A percentile compares a stretch with the other conserved stretches of the same genome.
These are phyloP conservation scores for Andrena fulva DNA, from an alignment of 2,888 invertebrate genomes.

Conservation along the genomic window DNA sequence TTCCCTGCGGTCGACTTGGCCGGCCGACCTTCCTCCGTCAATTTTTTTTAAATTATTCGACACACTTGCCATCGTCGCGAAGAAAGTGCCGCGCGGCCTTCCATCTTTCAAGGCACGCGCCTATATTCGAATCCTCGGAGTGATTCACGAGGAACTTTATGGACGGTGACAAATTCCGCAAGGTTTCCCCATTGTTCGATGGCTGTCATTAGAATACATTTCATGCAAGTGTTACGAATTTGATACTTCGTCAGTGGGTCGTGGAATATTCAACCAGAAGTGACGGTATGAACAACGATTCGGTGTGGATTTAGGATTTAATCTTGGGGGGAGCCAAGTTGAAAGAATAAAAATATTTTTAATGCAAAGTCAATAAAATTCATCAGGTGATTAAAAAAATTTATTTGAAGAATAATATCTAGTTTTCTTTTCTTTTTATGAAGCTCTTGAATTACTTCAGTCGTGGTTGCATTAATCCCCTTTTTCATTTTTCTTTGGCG, in stretches of 20 bases:
- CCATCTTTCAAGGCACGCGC: constrained; percentile 50
- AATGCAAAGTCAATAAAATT: too few relatives aligned
- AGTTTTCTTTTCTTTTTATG: too few relatives aligned
- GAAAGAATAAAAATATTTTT: too few relatives aligned
- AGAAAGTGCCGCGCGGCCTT: constrained; percentile 32
- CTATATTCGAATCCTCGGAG: constrained; percentile 15
- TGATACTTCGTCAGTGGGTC: neutral
- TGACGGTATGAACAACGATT: too few relatives aligned
- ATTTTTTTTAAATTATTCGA: constrained; percentile 12
- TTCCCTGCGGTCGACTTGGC: neutral
- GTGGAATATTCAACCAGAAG: neutral
- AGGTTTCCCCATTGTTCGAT: constrained; percentile 49
- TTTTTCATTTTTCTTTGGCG: too few relatives aligned
- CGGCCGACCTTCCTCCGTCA: neutral
- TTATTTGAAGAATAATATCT: too few relatives aligned
- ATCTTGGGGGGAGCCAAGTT: too few relatives aligned
- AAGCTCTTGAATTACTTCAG: too few relatives aligned
- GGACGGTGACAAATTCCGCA: constrained; percentile 50
- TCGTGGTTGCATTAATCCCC: too few relatives aligned
- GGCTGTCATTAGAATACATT: constrained; percentile 47
- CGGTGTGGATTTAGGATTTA: too few relatives aligned
- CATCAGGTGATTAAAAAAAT: too few relatives aligned
- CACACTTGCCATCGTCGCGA: constrained; percentile 32
- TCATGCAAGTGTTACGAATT: constrained; percentile 21
- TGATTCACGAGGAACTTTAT: constrained; percentile 64